These are phyloP conservation scores for Drosophila trichaetosa DNA, from an alignment of 2,888 invertebrate species.

Conservation along the genomic window DNA sequence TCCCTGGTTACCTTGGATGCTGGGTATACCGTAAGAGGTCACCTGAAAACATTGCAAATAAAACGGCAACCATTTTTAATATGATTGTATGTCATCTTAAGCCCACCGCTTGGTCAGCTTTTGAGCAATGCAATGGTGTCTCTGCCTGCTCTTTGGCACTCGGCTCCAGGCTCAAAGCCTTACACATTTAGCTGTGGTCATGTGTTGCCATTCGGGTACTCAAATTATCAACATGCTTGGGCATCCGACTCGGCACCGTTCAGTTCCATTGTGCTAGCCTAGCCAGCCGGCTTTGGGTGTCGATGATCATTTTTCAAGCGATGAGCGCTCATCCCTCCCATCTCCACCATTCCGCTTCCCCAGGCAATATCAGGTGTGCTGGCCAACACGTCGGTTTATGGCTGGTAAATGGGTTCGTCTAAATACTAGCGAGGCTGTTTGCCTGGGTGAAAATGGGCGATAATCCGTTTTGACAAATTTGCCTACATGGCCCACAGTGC, in stretches of 20 bases:
- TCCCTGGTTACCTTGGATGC: not conserved
- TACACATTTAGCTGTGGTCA: conserved; percentile 30
- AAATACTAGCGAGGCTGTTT: conserved; percentile 65
- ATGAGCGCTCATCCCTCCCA: conserved; percentile 56
- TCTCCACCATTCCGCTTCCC: not conserved
- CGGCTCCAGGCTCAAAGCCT: conserved; percentile 17
- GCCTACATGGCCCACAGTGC: conserved; percentile 58
- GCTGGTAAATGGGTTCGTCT: conserved; percentile 77
- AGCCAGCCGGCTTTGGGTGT: conserved; percentile 65
- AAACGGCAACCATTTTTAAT: conserved; percentile 83
- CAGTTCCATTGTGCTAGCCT: conserved; percentile 58
- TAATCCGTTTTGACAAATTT: conserved; percentile 83
- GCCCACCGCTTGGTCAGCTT: conserved; percentile 62
- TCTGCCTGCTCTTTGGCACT: conserved; percentile 26
- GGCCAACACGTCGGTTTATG: conserved; percentile 26
- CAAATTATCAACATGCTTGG: conserved; percentile 76
- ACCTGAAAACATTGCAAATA: conserved; percentile 78
- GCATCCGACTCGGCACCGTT: conserved; percentile 33
- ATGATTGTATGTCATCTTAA: conserved; percentile 83
- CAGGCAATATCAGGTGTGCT: conserved; percentile 42
- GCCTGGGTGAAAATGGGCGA: conserved; percentile 76
- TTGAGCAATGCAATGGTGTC: conserved; percentile 23
- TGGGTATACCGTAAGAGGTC: conserved; percentile 62
- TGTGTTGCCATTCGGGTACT: conserved; percentile 77
- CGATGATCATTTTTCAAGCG: conserved; percentile 79